Evolutionary conservation across 2,888 invertebrate species (phyloP).

Genomic region (Leptura quadrifasciata): DNA sequence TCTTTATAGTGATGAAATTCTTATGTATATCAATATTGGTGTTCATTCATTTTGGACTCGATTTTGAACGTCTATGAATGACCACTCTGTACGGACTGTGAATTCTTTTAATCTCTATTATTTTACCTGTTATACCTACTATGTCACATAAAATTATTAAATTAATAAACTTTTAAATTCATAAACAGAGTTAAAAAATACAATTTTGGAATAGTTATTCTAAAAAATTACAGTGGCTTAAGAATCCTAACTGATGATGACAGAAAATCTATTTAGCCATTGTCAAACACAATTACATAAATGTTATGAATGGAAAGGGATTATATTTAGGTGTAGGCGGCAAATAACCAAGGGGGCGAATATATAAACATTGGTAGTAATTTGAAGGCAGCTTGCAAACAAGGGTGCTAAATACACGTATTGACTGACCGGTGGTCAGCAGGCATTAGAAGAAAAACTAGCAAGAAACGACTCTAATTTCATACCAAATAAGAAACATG

Average conservation of each 20-base stretch:
- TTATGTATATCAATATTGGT: no score
- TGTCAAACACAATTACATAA: slow-evolving; percentile 17
- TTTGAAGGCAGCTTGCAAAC: slow-evolving; percentile 72
- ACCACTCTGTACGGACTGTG: no score
- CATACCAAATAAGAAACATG: slow-evolving; percentile 61
- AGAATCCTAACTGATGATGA: slow-evolving; percentile 5
- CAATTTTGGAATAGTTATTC: no score
- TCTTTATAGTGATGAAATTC: no score
- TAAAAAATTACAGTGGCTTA: not conserved
- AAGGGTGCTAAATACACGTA: slow-evolving; percentile 72
- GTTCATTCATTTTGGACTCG: no score
- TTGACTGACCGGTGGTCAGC: slow-evolving; percentile 72
- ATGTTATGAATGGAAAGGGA: slow-evolving; percentile 35
- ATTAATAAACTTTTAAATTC: no score
- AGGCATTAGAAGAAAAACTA: slow-evolving; percentile 49
- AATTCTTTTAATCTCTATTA: no score
- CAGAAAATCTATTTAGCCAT: slow-evolving; percentile 18
- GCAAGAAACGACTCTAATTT: slow-evolving; percentile 61
- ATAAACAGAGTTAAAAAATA: no score
- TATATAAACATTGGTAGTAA: slow-evolving; percentile 70
- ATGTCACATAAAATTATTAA: no score
- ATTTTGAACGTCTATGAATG: no score
- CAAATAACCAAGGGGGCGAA: slow-evolving; percentile 52
- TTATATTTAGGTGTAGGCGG: slow-evolving; percentile 47
- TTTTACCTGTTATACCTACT: no score